Conservation (phyloP, 2,113 vertebrate species). For the Centropus unirufus region DNA sequence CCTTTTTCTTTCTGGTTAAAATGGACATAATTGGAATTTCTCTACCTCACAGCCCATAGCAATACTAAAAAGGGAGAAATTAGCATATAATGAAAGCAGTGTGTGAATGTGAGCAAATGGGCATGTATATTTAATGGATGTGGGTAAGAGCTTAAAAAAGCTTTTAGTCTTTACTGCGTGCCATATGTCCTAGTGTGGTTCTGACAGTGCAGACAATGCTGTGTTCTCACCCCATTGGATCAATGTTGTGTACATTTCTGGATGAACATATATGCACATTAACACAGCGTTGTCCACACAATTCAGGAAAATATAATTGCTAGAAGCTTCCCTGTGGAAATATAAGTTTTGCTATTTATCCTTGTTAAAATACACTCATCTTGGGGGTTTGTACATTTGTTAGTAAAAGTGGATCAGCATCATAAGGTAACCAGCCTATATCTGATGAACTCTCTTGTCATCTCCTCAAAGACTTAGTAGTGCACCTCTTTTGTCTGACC, state of each 20-base stretch:
- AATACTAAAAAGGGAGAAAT: not conserved
- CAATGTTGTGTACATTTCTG: not conserved
- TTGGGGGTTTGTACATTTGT: not conserved
- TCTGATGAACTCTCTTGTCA: not conserved
- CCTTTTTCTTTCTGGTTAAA: not conserved
- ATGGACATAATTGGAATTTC: not conserved
- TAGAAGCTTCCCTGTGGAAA: not conserved
- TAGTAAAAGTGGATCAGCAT: not conserved
- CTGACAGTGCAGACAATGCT: not conserved
- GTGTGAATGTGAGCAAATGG: not conserved
- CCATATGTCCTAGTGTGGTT: not conserved
- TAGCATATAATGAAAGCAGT: not conserved
- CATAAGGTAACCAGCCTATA: not conserved
- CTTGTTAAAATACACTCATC: not conserved
- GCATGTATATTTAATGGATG: not conserved
- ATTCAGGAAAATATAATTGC: not conserved
- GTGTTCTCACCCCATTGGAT: rapidly evolving
- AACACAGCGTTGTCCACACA: not conserved
- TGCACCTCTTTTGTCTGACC: not conserved
- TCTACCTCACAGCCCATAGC: not conserved
- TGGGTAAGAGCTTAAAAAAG: not conserved
- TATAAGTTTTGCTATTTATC: not conserved
- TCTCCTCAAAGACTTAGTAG: not conserved
- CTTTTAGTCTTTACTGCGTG: not conserved
- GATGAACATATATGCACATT: not conserved